Evolutionary conservation across 2,797 vertebrate species (phyloP).

Genomic region (Poliocrania exsul): DNA sequence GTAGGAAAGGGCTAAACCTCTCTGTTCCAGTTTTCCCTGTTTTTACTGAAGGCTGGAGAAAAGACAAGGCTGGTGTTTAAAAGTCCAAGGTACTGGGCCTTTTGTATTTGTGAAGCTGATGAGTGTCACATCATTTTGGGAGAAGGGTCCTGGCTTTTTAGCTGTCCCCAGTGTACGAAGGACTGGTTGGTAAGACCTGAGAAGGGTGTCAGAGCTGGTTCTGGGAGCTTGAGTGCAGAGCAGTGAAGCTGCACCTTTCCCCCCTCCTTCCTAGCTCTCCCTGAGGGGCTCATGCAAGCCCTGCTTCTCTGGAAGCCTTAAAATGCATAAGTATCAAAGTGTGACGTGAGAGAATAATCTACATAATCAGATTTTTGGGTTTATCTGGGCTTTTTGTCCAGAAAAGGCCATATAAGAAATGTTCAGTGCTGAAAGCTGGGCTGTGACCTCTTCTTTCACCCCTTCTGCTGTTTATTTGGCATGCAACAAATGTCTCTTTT

Average conservation of each 20-base stretch:
- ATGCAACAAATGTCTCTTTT: not conserved
- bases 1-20: not conserved
- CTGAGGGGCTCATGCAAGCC: not conserved
- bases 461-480: not conserved
- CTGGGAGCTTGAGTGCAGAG: not conserved
- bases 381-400: not conserved
- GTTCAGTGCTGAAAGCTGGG: not conserved
- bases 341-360: not conserved
- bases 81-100: not conserved
- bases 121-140: not conserved
- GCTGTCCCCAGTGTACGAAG: not conserved
- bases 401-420: not conserved
- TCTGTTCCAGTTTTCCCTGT: not conserved
- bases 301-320: not conserved
- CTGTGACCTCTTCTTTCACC: not conserved
- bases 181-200: not conserved
- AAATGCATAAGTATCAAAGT: not conserved
- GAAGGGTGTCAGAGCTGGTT: not conserved
- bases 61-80: not conserved
- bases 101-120: not conserved
- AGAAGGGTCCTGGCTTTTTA: not conserved
- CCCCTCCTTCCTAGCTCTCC: not conserved
- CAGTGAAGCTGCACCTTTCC: not conserved
- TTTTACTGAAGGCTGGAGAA: not conserved
- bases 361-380: slow-evolving; percentile 5